Evolutionary conservation across 2,797 vertebrate species (phyloP).

Genomic region (Pempheris klunzingeri): DNA sequence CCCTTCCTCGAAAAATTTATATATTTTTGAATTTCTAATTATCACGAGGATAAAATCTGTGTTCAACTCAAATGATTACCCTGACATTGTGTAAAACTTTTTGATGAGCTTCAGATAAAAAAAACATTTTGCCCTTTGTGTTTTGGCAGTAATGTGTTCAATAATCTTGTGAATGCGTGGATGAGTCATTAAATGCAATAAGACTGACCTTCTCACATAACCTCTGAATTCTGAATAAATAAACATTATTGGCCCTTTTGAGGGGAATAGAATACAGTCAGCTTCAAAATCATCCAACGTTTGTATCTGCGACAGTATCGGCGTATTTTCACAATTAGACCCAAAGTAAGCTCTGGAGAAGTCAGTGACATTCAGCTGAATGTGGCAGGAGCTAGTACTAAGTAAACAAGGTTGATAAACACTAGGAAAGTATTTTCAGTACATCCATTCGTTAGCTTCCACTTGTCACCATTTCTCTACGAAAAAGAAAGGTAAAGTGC

Average conservation of each 20-base stretch:
- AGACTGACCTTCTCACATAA: conserved; percentile 41
- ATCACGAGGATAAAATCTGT: conserved; percentile 44
- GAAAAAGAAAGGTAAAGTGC: neutral
- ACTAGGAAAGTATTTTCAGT: neutral
- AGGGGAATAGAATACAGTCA: conserved; percentile 23
- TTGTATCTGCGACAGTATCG: neutral
- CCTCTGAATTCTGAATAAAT: conserved; percentile 39
- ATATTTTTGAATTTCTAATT: conserved; percentile 42
- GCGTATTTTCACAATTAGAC: conserved; percentile 10
- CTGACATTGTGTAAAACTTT: conserved; percentile 10
- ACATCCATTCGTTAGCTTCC: neutral
- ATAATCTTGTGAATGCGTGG: conserved; percentile 26
- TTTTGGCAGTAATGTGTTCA: conserved; percentile 24
- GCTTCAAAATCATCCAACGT: neutral
- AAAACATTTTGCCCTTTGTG: conserved; percentile 10
- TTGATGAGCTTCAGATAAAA: conserved; percentile 21
- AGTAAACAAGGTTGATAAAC: neutral
- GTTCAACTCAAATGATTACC: conserved; percentile 39
- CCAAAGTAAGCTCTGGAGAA: neutral
- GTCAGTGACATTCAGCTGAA: conserved; percentile 5
- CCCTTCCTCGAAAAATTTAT: conserved; percentile 35
- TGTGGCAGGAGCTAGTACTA: neutral
- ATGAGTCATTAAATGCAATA: conserved; percentile 43
- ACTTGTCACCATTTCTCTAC: neutral
- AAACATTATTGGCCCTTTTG: conserved; percentile 16